A percentile compares a stretch with the other conserved stretches of the same genome.
Conservation (phyloP, 2,888 invertebrate genomes). For the Aporophyla nigra region DNA sequence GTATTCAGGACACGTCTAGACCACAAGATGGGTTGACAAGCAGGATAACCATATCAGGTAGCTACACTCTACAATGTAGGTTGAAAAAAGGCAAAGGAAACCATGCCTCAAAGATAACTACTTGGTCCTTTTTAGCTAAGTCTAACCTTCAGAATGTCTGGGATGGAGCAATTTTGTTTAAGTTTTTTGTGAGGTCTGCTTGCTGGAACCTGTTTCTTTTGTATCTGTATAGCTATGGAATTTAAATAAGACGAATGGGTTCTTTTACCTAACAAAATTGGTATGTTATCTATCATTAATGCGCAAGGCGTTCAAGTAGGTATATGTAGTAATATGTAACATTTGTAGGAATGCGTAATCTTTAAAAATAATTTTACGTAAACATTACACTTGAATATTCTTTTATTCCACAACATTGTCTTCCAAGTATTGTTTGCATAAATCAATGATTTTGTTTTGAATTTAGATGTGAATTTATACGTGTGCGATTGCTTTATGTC, state of each 20-base stretch:
- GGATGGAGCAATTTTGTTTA: constrained; percentile 33
- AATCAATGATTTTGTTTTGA: constrained; percentile 32
- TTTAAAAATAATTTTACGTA: constrained; percentile 26
- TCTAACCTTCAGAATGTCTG: constrained; percentile 47
- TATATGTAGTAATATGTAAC: constrained; percentile 1
- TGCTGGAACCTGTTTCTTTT: constrained; percentile 50
- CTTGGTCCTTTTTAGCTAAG: constrained; percentile 37
- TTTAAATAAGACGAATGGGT: constrained; percentile 56
- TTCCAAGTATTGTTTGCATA: constrained; percentile 23
- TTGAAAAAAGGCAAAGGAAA: constrained; percentile 46
- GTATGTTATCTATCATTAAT: constrained; percentile 52
- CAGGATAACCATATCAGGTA: constrained; percentile 76
- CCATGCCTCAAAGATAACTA: constrained; percentile 39
- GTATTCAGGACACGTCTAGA: constrained; percentile 80
- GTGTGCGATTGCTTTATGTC: constrained; percentile 34
- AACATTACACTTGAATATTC: constrained; percentile 9
- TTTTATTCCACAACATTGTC: constrained; percentile 28
- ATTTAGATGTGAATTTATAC: constrained; percentile 41
- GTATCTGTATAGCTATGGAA: constrained; percentile 39
- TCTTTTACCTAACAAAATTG: constrained; percentile 40
- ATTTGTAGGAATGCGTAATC: constrained; percentile 11
- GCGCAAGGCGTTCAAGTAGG: constrained; percentile 27
- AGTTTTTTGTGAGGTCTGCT: constrained; percentile 14
- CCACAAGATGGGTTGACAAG: constrained; percentile 75
- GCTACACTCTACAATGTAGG: constrained; percentile 45